These are phyloP conservation scores for Dicentrarchus labrax DNA, from an alignment of 2,113 vertebrate species.

Conservation along the genomic window DNA sequence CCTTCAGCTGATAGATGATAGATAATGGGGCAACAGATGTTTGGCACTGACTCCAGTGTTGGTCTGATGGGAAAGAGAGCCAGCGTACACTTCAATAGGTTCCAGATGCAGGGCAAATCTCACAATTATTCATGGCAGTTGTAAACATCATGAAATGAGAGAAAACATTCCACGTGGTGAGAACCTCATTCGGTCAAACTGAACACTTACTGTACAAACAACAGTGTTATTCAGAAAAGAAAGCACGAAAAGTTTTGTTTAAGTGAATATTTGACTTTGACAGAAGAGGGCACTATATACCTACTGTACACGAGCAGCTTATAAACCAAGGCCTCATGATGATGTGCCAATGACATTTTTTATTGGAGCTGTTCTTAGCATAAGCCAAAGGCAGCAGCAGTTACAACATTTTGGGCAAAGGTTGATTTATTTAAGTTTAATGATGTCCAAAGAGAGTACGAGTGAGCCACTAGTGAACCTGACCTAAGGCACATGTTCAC, in stretches of 20 bases:
- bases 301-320: constrained; percentile 8
- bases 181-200: not conserved
- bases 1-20: constrained; percentile 50
- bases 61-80: constrained; percentile 30
- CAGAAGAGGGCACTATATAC: constrained; percentile 74
- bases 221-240: constrained; percentile 8
- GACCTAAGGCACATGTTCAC: constrained; percentile 35
- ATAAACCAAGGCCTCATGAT: not conserved
- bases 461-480: constrained; percentile 12
- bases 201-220: constrained; percentile 21
- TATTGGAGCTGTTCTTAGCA: constrained; percentile 5
- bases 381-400: constrained; percentile 2
- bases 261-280: not conserved
- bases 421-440: constrained; percentile 19
- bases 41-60: constrained; percentile 19
- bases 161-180: not conserved
- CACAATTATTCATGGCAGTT: constrained; percentile 32
- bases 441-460: not conserved
- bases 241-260: not conserved
- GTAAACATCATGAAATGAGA: constrained; percentile 17
- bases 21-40: constrained; percentile 60
- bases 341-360: constrained; percentile 14
- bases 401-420: constrained; percentile 20
- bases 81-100: constrained; percentile 23
- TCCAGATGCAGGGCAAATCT: constrained; percentile 50